Base-by-base conservation (phyloP, 2,113 vertebrate species). In the Glareola pratincola region DNA sequence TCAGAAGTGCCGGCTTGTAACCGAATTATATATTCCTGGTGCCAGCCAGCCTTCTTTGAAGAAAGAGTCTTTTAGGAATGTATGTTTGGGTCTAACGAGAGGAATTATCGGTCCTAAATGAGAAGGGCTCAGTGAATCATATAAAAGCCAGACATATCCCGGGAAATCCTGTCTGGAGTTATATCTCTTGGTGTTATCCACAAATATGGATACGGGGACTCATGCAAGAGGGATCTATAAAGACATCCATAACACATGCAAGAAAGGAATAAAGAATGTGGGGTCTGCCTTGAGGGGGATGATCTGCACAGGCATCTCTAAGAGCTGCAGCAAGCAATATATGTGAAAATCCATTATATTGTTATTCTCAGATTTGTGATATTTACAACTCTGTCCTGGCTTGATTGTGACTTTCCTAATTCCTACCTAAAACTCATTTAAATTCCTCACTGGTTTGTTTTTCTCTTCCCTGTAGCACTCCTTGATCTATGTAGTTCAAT, bases 401-500 rank as follows among this genome's bases (percentile, higher is more conserved):
- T 85, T 13, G 68, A 8, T 27, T 57, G 32, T 6, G 6, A 27
- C 53, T 90, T 73, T 57, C 48, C 66, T 66, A 64, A 95, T 79
- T 92, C 69, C 56, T 68, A 47, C 67, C 68, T 54, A 74, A 50
- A 85, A 17, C 39, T 79, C 54, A 50, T 89, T 94, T 68, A 51
- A 90, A 85, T 95, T 90, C 77, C 88, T 82, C 50, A 1, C 74
- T 17, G 43, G 20, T 69, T 60, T 85, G 79, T 84, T 96, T 94
- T 72, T 53, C 57, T 50, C 84, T 66, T 68, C 53, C 92, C 89
- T 7, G 6, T 73, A 74, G 84, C 86, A 50, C 64, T 92, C 53
- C 80, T 66, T 90, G 92, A 97, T 92, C 89, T 95, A 85, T 97
- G 97, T 83, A 97, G 94, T 97, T 96, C 97, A 97, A 96, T 95